Evolutionary conservation across 2,888 invertebrate genomes (phyloP).

Genomic region (Tanypteryx hageni): DNA sequence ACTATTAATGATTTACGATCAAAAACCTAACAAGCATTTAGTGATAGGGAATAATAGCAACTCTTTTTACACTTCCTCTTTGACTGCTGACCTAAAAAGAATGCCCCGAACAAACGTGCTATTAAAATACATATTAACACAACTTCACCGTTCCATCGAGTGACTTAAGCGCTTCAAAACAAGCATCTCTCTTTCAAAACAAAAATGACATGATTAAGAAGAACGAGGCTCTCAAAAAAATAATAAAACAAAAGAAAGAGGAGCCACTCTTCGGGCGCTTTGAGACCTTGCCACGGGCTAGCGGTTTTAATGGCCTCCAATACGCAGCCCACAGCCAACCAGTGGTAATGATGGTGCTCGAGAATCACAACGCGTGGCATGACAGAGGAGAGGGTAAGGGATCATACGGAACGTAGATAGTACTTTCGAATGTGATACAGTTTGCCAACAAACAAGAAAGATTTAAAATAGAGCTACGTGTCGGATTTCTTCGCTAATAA

Average conservation of each 20-base stretch:
- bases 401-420: not conserved
- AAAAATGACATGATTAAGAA: not conserved
- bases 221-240: not conserved
- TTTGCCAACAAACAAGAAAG: not conserved
- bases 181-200: not conserved
- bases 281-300: slow-evolving; percentile 24
- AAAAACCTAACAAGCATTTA: no score
- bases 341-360: not conserved
- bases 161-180: not conserved
- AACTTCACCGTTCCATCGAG: not conserved
- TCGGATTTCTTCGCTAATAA: not conserved
- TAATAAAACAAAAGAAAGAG: not conserved
- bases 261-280: not conserved
- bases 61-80: no score
- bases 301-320: not conserved
- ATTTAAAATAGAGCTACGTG: not conserved
- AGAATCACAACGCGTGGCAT: not conserved
- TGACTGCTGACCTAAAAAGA: no score
- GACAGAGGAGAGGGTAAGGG: not conserved
- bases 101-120: no score
- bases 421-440: no score
- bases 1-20: no score
- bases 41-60: no score
- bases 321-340: not conserved
- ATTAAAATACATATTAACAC: no score